Evolutionary conservation across 2,888 invertebrate species (phyloP), one percentile per base, ranked within the genome.

Genomic region (Atrina japonica): DNA sequence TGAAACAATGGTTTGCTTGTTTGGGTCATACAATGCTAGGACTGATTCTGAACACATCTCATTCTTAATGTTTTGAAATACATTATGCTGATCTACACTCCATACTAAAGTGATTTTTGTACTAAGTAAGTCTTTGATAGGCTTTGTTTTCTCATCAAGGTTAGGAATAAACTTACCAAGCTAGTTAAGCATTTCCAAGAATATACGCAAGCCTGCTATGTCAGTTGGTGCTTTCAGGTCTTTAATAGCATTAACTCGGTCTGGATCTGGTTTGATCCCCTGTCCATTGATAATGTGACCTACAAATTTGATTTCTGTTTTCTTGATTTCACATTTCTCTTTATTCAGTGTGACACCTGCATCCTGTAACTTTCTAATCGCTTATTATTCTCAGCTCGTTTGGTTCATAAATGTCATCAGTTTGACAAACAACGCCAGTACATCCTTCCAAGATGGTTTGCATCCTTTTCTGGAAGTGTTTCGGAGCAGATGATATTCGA

Each of bases 381-480:
- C 14, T 56, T 23, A 18, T 30, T 18, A 43, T 65, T n/a, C 16
- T 52, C 25, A 6, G 16, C 52, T 55, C 35, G 21, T 40, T 43
- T 50, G 6, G 21, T 9, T 60, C 68, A 30, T 52, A 43, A 27
- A 77, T 65, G 47, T 78, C 76, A 53, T 78, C 70, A 58, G 77
- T 79, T 52, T 76, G 64, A 60, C 74, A 72, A 5, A 78, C 18
- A 6, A 75, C 73, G 16, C 77, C 72, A 9, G 50, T 14, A 14
- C 59, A 49, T 30, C 70, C 69, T 35, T 35, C 58, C 11, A 66
- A n/a, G 5, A 55, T 3, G 6, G 77, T 74, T 73, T 88, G 88
- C 64, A 91, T 64, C 2, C 80, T 82, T 35, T 90, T 89, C 77
- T 90, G 88, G 69, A 89, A 91, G 3, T 87, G 75, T 80, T 91